phyloP scores from a whole-genome alignment of 37 sponge, comb jelly and placozoan species.

The Beroe forskalii region DNA sequence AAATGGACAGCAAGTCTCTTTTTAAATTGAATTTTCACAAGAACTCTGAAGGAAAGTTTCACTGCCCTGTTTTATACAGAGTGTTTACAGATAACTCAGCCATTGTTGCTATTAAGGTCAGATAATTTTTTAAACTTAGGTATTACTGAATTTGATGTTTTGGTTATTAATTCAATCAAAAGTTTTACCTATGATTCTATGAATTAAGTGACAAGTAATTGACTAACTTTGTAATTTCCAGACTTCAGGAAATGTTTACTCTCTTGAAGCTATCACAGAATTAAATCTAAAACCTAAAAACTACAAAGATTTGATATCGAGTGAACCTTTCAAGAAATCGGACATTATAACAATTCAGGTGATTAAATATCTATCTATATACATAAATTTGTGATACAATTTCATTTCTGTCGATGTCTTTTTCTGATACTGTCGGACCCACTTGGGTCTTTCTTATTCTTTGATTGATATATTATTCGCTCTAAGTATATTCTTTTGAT shows the following conservation, averaged over 20 bases:
- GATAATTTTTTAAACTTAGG: too few relatives aligned
- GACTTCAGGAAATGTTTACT: constrained; percentile 90
- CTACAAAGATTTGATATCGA: constrained; percentile 83
- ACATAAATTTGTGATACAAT: too few relatives aligned
- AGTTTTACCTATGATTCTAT: too few relatives aligned
- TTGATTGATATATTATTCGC: neutral
- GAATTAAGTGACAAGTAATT: too few relatives aligned
- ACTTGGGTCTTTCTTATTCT: too few relatives aligned
- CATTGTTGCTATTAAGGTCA: constrained; percentile 82
- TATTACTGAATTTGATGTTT: too few relatives aligned
- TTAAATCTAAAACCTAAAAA: constrained; percentile 86
- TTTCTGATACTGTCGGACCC: too few relatives aligned
- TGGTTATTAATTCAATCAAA: too few relatives aligned
- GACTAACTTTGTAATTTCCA: neutral
- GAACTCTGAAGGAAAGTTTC: constrained; percentile 84
- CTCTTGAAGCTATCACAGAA: constrained; percentile 79
- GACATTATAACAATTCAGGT: constrained; percentile 90
- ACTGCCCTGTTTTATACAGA: constrained; percentile 94
- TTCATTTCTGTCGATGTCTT: too few relatives aligned
- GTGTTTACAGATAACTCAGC: constrained; percentile 91
- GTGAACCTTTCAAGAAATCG: constrained; percentile 79
- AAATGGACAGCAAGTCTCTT: constrained; percentile 80
- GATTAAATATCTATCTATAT: too few relatives aligned
- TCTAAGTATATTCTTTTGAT: neutral
- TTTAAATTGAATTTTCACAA: constrained; percentile 88